Percentiles rank a stretch among this genome's conserved stretches.
Evolutionary conservation across 2,797 vertebrate genomes (phyloP).

Genomic region (Lepilemur ruficaudatus): DNA sequence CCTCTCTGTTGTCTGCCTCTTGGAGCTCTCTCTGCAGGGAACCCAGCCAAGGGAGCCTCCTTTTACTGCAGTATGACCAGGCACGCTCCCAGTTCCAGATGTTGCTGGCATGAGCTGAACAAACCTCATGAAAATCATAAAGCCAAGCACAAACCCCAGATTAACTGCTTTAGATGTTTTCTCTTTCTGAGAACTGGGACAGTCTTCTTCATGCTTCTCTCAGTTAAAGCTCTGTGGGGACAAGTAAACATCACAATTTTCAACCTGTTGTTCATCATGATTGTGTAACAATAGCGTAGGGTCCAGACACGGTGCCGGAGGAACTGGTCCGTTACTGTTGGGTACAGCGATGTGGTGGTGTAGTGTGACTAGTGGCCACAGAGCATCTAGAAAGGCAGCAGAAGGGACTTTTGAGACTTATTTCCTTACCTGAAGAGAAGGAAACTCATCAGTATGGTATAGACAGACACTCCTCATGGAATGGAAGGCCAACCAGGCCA

Average conservation of each 20-base stretch:
- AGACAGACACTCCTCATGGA: not conserved
- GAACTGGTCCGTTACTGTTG: not conserved
- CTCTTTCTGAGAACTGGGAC: slow-evolving; percentile 37
- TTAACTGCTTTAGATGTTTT: slow-evolving; percentile 3
- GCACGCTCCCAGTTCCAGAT: slow-evolving; percentile 64
- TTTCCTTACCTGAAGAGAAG: not conserved
- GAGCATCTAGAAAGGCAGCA: not conserved
- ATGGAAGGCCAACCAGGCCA: not conserved
- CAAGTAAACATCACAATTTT: not conserved
- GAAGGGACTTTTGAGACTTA: not conserved
- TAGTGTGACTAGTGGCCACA: not conserved
- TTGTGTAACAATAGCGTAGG: not conserved
- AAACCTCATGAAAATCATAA: slow-evolving; percentile 52
- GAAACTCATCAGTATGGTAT: not conserved
- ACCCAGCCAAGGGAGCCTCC: slow-evolving; percentile 13
- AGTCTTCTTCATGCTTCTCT: not conserved
- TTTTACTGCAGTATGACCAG: slow-evolving; percentile 44
- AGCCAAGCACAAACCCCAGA: slow-evolving; percentile 32
- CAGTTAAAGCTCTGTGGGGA: not conserved
- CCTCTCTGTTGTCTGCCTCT: not conserved
- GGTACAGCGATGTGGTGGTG: not conserved
- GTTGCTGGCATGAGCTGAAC: slow-evolving; percentile 50
- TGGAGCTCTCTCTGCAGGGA: slow-evolving; percentile 5
- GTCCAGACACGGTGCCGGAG: not conserved
- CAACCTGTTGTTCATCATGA: not conserved